Base-by-base conservation (phyloP, 1,140 invertebrate genomes). In the Dendrolimus punctatus region DNA sequence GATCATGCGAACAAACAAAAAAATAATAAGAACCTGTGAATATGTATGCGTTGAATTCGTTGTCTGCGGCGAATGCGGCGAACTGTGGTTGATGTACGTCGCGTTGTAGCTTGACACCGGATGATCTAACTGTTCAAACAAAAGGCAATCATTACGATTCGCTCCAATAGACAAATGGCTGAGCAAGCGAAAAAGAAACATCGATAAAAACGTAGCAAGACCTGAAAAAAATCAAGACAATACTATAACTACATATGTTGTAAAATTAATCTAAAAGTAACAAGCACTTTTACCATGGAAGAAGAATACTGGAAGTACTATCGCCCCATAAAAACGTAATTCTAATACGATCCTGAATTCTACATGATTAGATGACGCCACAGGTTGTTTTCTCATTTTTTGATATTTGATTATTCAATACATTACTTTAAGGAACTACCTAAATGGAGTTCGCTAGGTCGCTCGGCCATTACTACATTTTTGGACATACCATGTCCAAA, bases 11-110 rank as follows among this genome's bases (percentile, higher is more conserved):
- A n/a, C n/a, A n/a, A 23, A 23, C 3, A 23, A 23, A 2, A 3
- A 23, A 23, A 8, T n/a, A 47, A 8, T 47, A 8, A 10, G 8
- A 40, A 85, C 80, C 73, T 81, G 80, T 48, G 80, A 71, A 58
- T 85, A 85, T 47, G 80, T 79, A 55, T 76, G 77, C 57, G 72
- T 68, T 53, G 78, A 76, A 60, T 78, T 83, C 60, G 74, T 80
- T 57, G 82, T 73, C 59, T 83, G 82, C 44, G 73, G 77, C 59
- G 80, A 80, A 51, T 82, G 78, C 53, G 78, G 73, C 45, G 80
- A 79, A 66, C 70, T 81, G 73, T 85, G 82, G 64, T 85, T 85
- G 48, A 83, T 77, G 51, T 85, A 85, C 52, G 71, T 68, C 44
- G 76, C 68, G 58, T 76, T 85, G 63, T 85, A 85, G 59, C 59